Percentiles rank a stretch among this genome's conserved stretches.
These are phyloP conservation scores for Pseudochirops corinnae DNA, from an alignment of 2,797 vertebrate genomes.

Conservation along the genomic window DNA sequence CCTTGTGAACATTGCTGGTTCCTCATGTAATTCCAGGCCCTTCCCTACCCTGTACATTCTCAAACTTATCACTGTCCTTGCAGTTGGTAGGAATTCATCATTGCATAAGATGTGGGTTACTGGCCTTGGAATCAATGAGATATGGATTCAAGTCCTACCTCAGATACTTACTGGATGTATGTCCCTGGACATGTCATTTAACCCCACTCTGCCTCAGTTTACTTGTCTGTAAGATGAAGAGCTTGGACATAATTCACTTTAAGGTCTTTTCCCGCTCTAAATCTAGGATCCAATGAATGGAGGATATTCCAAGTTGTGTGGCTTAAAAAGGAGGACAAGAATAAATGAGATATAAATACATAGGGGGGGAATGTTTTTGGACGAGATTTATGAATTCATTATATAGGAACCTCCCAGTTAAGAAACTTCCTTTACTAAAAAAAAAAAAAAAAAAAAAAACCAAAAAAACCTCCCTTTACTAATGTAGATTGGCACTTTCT, in stretches of 20 bases:
- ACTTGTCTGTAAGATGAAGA: neutral
- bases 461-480: too few species aligned
- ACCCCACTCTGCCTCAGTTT: neutral
- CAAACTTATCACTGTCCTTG: neutral
- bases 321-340: neutral
- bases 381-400: neutral
- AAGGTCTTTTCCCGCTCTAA: neutral
- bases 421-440: neutral
- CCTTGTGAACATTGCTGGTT: neutral
- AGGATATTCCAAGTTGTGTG: neutral
- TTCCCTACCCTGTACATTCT: neutral
- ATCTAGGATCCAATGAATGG: neutral
- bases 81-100: neutral
- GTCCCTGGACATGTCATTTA: neutral
- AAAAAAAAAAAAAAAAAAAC: too few species aligned
- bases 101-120: neutral
- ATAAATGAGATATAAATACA: neutral
- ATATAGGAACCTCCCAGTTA: neutral
- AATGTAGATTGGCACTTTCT: too few species aligned
- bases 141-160: neutral
- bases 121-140: neutral
- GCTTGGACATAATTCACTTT: neutral
- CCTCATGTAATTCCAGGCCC: neutral
- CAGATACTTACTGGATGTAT: neutral
- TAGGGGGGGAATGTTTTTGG: neutral